phyloP scores from a whole-genome alignment of 2,888 invertebrate species.

The Agrotis segetum region DNA sequence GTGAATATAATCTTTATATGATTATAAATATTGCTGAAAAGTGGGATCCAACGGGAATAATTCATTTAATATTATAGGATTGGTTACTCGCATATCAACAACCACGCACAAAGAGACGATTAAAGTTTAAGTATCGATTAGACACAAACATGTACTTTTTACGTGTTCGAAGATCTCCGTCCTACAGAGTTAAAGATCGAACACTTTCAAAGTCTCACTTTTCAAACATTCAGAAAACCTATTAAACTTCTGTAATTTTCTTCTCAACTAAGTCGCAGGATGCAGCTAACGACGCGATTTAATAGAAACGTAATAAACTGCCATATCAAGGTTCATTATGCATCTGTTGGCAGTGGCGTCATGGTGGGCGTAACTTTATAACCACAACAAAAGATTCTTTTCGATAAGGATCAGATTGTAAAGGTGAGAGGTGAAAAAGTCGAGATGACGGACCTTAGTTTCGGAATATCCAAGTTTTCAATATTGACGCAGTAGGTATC shows the following conservation, averaged over 20 bases:
- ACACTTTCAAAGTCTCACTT: not conserved
- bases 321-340: conserved; percentile 38
- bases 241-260: not conserved
- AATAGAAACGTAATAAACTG: conserved; percentile 28
- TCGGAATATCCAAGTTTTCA: conserved; percentile 4
- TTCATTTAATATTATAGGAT: no score
- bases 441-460: not conserved
- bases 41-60: no score
- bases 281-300: conserved; percentile 1
- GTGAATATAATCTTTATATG: no score
- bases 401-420: conserved; percentile 33
- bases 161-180: no score
- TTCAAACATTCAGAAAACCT: not conserved
- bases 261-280: conserved; percentile 11
- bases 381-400: conserved; percentile 15
- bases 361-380: conserved; percentile 36
- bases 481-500: not conserved
- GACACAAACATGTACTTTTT: no score
- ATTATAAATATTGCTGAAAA: no score
- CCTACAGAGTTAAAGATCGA: no score
- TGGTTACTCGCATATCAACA: no score
- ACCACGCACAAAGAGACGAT: no score
- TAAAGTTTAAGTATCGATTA: no score
- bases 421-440: conserved; percentile 37
- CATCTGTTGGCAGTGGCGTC: conserved; percentile 36